Evolutionary conservation across 2,797 vertebrate species (phyloP), one percentile per base, ranked within the genome.

Genomic region (Kryptopterus vitreolus): DNA sequence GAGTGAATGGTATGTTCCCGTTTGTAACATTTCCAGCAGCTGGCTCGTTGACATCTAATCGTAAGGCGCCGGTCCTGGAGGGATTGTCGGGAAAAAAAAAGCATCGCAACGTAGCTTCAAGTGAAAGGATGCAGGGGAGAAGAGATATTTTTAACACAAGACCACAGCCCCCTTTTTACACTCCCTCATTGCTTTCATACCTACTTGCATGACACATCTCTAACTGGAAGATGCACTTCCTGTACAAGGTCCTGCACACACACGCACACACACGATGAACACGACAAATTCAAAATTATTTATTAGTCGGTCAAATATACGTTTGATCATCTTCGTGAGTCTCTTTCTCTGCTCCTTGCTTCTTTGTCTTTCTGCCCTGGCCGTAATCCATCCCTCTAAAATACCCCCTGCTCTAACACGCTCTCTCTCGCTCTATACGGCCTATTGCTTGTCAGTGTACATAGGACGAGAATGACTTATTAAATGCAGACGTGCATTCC

Each of bases 401-500:
- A 81, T 43, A 78, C 72, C 73, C 72, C 24, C 76, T 38, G 58
- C 77, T 85, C 79, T 80, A 50, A 13, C 13, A 29, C 3, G 20
- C 55, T 50, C 26, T 52, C 77, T 84, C 79, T 80, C 53, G 29
- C 31, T 29, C n/a, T n/a, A n/a, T n/a, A n/a, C n/a, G 3, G 9
- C 15, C 12, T 71, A 18, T 33, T 55, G 29, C 33, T 13, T 13
- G 6, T 11, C 26, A 70, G 48, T 24, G 9, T 31, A 20, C 46
- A 31, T 52, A 50, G 15, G n/a, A 46, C 22, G 16, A 10, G 66
- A 69, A 69, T 68, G 35, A 93, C 90, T 92, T 92, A 91, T 91
- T 90, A 92, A 93, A 92, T 87, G 86, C 91, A 90, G 92, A 87
- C 91, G 89, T 89, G 87, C 92, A 93, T 95, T 94, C 93, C 93